Evolutionary conservation across 1,140 invertebrate species (phyloP), one percentile per base, ranked within the genome.

Genomic region (Penaeus indicus): DNA sequence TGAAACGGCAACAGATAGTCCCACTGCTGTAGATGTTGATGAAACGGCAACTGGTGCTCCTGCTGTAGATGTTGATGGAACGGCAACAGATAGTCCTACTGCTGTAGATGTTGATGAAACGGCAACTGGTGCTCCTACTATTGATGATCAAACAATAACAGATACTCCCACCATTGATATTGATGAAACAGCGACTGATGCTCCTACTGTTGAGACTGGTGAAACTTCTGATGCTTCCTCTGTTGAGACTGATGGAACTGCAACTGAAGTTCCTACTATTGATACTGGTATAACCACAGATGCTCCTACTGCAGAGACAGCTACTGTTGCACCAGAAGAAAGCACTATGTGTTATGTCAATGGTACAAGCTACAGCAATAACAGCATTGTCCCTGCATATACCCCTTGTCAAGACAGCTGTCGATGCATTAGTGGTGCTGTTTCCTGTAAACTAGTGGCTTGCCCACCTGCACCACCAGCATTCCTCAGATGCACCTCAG

Each of bases 381-480:
- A 79, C 21, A 5, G 27, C n/a, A 13, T 32, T 38, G 81, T 88
- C 10, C 69, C 81, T 18, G 27, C 72, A 16, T 61, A 11, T 47
- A 25, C 61, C 63, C 67, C 69, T 21, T 88, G 87, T 32, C 87
- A 88, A 67, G 87, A 88, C 27, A 67, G 60, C 32, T 88, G 87
- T 72, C 16, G 32, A 21, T 88, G 87, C 79, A 21, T 63, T 11
- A 80, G 67, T 54, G 81, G 81, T 62, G 32, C 78, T 27, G 60
- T 88, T 22, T 77, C 82, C n/a, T 88, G 87, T 60, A 32, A 84
- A 19, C 22, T 77, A n/a, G 38, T 54, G 27, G 81, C 69, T 13
- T 88, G 87, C 38, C 81, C 87, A 27, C 67, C 87, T n/a, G 16
- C 87, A 47, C 87, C 87, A 21, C 87, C 87, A 19, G 27, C 67